Conservation (phyloP, 2,888 invertebrate genomes). For the Drosophila ustulata region DNA sequence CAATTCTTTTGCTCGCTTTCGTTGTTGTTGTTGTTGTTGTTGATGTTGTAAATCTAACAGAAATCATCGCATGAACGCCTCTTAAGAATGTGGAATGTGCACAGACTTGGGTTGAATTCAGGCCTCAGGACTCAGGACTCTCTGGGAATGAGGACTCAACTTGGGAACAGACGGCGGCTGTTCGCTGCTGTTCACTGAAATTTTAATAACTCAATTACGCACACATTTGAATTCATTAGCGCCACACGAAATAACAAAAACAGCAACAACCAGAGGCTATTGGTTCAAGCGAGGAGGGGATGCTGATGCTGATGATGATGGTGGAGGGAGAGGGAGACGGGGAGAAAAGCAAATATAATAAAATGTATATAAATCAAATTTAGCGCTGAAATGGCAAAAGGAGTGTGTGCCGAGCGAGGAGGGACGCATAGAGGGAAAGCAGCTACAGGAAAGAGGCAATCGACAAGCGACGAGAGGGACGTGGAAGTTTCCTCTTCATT, state of each 20-base stretch:
- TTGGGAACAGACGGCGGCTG: constrained; percentile 46
- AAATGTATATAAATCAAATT: constrained; percentile 80
- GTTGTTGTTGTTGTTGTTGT: constrained; percentile 1
- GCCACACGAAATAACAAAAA: constrained; percentile 56
- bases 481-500: background rate
- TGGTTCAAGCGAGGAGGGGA: background rate
- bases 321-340: background rate
- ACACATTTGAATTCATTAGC: constrained; percentile 84
- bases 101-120: constrained; percentile 7
- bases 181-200: constrained; percentile 66
- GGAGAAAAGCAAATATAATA: constrained; percentile 73
- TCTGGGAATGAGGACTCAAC: constrained; percentile 3
- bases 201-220: constrained; percentile 84
- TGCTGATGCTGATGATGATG: background rate
- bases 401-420: constrained; percentile 32
- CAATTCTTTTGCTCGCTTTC: constrained; percentile 3
- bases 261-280: constrained; percentile 34
- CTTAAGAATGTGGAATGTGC: constrained; percentile 64
- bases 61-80: constrained; percentile 71
- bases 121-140: constrained; percentile 4
- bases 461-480: background rate
- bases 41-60: constrained; percentile 36
- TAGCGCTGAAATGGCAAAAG: constrained; percentile 73
- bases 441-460: background rate
- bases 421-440: constrained; percentile 6